These are phyloP conservation scores for Drosophila kambysellisi DNA, from an alignment of 2,888 invertebrate species.

Conservation along the genomic window DNA sequence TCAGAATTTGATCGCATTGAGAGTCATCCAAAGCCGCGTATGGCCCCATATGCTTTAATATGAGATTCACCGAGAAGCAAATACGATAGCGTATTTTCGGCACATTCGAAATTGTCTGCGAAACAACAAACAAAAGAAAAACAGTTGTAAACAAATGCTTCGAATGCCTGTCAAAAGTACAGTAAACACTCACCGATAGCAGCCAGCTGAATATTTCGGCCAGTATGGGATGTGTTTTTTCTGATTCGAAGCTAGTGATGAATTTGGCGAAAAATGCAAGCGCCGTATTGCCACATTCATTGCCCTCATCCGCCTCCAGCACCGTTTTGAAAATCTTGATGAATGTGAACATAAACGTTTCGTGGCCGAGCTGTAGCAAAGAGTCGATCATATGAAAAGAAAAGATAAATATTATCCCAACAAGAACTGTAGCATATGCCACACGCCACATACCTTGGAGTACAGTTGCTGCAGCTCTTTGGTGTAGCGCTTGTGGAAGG, in stretches of 20 bases:
- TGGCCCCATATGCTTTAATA: conserved; percentile 90
- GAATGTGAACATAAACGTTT: conserved; percentile 88
- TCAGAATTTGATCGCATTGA: conserved; percentile 90
- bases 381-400: background rate
- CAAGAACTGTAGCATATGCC: background rate
- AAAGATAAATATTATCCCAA: background rate
- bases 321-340: conserved; percentile 88
- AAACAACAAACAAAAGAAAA: conserved; percentile 18
- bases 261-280: conserved; percentile 91
- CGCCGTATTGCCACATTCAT: conserved; percentile 89
- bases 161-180: conserved; percentile 11
- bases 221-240: conserved; percentile 82
- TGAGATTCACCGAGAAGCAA: conserved; percentile 91
- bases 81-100: conserved; percentile 89
- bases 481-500: conserved; percentile 88
- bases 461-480: conserved; percentile 88
- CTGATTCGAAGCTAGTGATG: conserved; percentile 87
- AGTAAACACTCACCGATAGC: conserved; percentile 59
- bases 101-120: conserved; percentile 85
- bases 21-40: conserved; percentile 92
- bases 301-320: conserved; percentile 89
- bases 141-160: background rate
- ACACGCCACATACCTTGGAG: conserved; percentile 86
- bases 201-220: conserved; percentile 80
- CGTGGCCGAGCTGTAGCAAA: conserved; percentile 86